phyloP scores from a whole-genome alignment of 2,113 vertebrate species.

The Girardinichthys multiradiatus region DNA sequence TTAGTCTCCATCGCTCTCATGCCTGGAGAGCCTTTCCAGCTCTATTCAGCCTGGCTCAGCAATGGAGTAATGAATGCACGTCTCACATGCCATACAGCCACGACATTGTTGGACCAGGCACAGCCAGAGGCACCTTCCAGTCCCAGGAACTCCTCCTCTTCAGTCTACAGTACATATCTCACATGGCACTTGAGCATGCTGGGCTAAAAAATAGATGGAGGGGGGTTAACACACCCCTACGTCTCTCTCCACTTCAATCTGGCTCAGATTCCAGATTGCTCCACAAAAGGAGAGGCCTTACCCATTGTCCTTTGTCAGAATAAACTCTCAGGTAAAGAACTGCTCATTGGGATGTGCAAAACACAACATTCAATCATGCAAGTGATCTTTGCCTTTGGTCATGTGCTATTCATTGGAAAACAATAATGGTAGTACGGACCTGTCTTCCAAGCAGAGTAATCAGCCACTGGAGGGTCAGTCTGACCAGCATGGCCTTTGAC shows the following conservation, averaged over 20 bases:
- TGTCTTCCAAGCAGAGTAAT: constrained; percentile 52
- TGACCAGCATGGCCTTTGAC: constrained; percentile 70
- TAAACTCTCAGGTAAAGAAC: constrained; percentile 31
- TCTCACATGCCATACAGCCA: constrained; percentile 75
- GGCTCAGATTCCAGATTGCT: constrained; percentile 40
- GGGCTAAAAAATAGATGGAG: constrained; percentile 35
- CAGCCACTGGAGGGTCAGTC: constrained; percentile 52
- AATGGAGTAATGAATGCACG: constrained; percentile 68
- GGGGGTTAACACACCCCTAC: constrained; percentile 11
- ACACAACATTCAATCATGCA: constrained; percentile 33
- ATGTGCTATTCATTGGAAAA: constrained; percentile 61
- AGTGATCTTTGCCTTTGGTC: constrained; percentile 40
- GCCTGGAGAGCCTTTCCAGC: constrained; percentile 67
- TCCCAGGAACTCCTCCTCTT: constrained; percentile 54
- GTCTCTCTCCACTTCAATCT: constrained; percentile 25
- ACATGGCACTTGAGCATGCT: constrained; percentile 54
- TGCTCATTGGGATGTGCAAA: constrained; percentile 36
- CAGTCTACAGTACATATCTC: constrained; percentile 51
- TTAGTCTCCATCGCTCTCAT: constrained; percentile 57
- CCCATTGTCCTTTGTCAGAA: constrained; percentile 3
- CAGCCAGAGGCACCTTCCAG: constrained; percentile 61
- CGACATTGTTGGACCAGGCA: constrained; percentile 62
- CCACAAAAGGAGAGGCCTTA: constrained; percentile 28
- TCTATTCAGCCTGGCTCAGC: constrained; percentile 56
- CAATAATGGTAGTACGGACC: constrained; percentile 47